Evolutionary conservation across 2,113 vertebrate species (phyloP).

Genomic region (Zeus faber): DNA sequence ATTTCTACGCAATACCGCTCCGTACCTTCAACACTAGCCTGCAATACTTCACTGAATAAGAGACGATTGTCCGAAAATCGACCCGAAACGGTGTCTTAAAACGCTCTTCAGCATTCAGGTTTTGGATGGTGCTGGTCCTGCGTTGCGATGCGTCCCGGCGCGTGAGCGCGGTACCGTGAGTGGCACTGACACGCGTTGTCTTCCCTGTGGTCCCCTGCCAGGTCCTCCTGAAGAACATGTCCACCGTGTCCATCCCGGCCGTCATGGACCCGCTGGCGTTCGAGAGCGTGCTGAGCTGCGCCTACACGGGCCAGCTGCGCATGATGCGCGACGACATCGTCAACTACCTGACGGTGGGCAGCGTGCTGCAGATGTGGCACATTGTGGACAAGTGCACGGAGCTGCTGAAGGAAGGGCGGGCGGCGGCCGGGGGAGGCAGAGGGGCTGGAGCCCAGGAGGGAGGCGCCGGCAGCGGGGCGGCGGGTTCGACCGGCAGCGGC

Average conservation of each 20-base stretch:
- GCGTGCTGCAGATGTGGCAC: constrained; percentile 97
- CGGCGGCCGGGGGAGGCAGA: neutral
- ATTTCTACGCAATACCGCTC: too few relatives aligned
- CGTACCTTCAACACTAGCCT: too few relatives aligned
- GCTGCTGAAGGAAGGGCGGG: constrained; percentile 79
- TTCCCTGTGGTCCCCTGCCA: constrained; percentile 48
- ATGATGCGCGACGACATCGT: constrained; percentile 89
- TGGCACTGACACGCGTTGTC: neutral
- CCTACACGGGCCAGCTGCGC: constrained; percentile 86
- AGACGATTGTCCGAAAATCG: too few relatives aligned
- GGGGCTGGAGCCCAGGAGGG: constrained; percentile 38
- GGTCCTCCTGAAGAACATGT: constrained; percentile 91
- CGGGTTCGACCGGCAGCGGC: constrained; percentile 8
- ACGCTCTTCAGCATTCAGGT: neutral
- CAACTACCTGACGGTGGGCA: constrained; percentile 91
- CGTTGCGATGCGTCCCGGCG: too few relatives aligned
- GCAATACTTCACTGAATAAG: too few relatives aligned
- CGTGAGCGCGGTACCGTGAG: too few relatives aligned
- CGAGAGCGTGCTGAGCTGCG: constrained; percentile 85
- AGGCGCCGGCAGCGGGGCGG: constrained; percentile 5
- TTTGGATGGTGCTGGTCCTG: too few relatives aligned
- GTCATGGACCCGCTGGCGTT: constrained; percentile 90
- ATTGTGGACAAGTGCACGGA: constrained; percentile 95
- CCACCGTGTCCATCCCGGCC: constrained; percentile 82
- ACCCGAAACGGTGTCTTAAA: neutral